A percentile compares a stretch with the other conserved stretches of the same genome.
Evolutionary conservation across 2,797 vertebrate genomes (phyloP).

Genomic region (Leptodactylus fallax): DNA sequence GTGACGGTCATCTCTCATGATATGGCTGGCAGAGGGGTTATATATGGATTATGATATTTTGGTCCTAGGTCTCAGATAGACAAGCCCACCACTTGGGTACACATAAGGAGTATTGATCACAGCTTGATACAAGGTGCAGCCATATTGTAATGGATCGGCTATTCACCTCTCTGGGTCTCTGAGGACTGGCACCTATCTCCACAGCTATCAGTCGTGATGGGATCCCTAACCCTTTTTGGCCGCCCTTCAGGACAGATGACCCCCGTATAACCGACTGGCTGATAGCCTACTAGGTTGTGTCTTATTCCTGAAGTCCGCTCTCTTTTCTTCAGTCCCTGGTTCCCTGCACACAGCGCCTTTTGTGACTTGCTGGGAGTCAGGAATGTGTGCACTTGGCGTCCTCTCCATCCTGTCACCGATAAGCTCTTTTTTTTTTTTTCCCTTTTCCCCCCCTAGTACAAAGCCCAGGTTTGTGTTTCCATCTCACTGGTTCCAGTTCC

Average conservation of each 20-base stretch:
- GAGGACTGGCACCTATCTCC: background rate
- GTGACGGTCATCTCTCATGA: no score
- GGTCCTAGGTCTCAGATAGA: no score
- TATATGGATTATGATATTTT: no score
- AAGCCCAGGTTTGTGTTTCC: conserved; percentile 61
- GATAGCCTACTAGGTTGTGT: conserved; percentile 2
- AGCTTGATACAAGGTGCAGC: no score
- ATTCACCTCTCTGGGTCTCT: background rate
- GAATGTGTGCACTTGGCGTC: conserved; percentile 48
- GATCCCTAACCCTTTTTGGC: background rate
- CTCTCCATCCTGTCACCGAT: conserved; percentile 23
- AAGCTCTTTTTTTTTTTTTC: conserved; percentile 35
- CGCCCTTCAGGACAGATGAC: background rate
- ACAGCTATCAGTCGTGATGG: background rate
- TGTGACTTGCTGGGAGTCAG: conserved; percentile 28
- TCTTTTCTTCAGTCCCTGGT: background rate
- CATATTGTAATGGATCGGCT: no score
- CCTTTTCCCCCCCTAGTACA: conserved; percentile 20
- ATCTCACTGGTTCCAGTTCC: conserved; percentile 39
- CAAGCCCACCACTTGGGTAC: no score
- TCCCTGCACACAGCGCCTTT: conserved; percentile 38
- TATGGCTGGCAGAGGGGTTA: no score
- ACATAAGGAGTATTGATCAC: no score
- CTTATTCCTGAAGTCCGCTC: background rate
- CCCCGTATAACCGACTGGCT: background rate